Base-by-base conservation (phyloP, 2,797 vertebrate species). In the Esox lucius region DNA sequence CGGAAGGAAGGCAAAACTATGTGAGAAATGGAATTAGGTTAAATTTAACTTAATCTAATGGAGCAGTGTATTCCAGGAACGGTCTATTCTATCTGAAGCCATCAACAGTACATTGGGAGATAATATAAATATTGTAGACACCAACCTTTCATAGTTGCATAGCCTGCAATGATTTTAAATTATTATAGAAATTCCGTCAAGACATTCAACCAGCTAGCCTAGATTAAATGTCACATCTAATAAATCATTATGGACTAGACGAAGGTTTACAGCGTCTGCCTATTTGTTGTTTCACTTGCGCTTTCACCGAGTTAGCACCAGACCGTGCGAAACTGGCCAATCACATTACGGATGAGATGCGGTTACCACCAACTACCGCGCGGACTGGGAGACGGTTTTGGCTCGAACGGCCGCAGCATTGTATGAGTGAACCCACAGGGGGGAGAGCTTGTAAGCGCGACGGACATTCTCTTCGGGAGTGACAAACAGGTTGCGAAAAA, bases 281-380 rank as follows among this genome's bases (percentile, higher is more conserved):
- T 48, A 68, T 22, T 72, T 64, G 42, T 46, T 48, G 39, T 73
- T 22, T 39, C 56, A 39, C 39, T 39, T 84, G 82, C 66, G 74
- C 66, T 75, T 77, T 77, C 73, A 86, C 79, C 81, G 81, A 77
- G 83, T 83, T 62, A 86, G 72, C 72, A n/a, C 74, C 78, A 74
- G 78, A 66, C 78, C 59, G 12, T 0, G 39, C 59, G 19, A 75
- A 62, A 46, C 59, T 74, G 78, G 77, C 91, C 91, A 92, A 91
- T 91, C 87, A 89, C 80, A 75, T 19, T 64, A 62, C 77, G 80
- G 88, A 87, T 83, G 84, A 88, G 86, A 89, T 87, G 85, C 84
- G 51, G 85, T 35, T 3, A 5, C 4, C 35, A 39, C 4, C 35
- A 62, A 76, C 78, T 68, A 74, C 73, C 19, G 78, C 72, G 77